Base-by-base conservation (phyloP, 2,113 vertebrate species). In the Gymnarchus niloticus region DNA sequence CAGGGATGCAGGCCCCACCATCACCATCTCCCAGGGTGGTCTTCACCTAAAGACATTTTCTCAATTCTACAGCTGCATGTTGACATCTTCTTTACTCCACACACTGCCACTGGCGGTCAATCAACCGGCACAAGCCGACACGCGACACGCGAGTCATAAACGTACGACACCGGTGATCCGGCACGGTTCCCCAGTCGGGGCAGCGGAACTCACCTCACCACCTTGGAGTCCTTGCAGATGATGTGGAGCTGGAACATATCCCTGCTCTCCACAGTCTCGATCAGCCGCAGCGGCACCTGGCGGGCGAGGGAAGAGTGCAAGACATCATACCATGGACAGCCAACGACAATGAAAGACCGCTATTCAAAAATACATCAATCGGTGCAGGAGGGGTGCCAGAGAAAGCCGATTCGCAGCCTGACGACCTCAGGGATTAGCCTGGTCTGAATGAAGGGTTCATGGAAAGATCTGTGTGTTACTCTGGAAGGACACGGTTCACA, bases 181-280 rank as follows among this genome's bases (percentile, higher is more conserved):
- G 56, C 21, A 25, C 21, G 57, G 8, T 78, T 21, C 46, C 1
- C 9, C 3, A 4, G 2, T 83, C 8, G 88, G n/a, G n/a, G n/a
- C n/a, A n/a, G n/a, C n/a, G n/a, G n/a, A n/a, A n/a, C n/a, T 81
- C 94, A 99, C 98, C 98, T 97, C 91, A 99, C 97, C 92, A 99
- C 96, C 94, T 99, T 99, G 91, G 97, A 99, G 95, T 99, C 98
- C 91, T 99, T 99, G 96, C 98, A 99, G 93, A 98, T 93, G 8
- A 99, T 99, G 92, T 99, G 97, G 89, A 99, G 93, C 94, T 99
- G 98, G 92, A 99, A 99, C 98, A 99, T 99, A 88, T 99, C 98
- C 92, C 98, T 96, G 92, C 96, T 96, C 93, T 99, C 98, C 93
- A 98, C 98, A 0, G 93, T 95, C 89, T 99, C 98, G 88, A 99